Evolutionary conservation across 2,797 vertebrate species (phyloP).

Genomic region (Kryptolebias ocellatus): DNA sequence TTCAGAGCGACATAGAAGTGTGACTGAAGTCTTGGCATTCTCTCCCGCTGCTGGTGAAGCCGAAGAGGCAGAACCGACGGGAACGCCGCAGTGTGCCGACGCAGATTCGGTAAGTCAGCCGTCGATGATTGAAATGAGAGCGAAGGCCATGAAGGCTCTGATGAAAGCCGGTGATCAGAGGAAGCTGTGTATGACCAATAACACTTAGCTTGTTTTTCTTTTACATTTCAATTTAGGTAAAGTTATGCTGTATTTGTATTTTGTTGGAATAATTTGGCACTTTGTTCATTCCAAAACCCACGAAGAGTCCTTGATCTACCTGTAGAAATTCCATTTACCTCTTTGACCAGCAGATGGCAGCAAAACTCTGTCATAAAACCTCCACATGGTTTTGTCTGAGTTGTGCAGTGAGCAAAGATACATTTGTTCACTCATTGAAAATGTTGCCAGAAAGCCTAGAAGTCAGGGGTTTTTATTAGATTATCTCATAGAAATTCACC

Average conservation of each 20-base stretch:
- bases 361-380: too few relatives aligned
- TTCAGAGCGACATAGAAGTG: conserved; percentile 95
- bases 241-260: conserved; percentile 24
- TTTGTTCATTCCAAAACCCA: not conserved
- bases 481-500: too few relatives aligned
- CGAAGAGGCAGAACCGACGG: conserved; percentile 55
- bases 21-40: conserved; percentile 92
- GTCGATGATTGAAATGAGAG: conserved; percentile 95
- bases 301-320: too few relatives aligned
- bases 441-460: conserved; percentile 2
- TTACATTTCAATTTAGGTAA: not conserved
- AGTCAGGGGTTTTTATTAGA: too few relatives aligned
- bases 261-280: conserved; percentile 43
- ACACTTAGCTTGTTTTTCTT: conserved; percentile 7
- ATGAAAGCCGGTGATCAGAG: conserved; percentile 95
- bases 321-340: conserved; percentile 1
- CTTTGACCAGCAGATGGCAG: conserved; percentile 53
- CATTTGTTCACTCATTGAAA: too few relatives aligned
- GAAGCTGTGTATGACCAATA: conserved; percentile 63
- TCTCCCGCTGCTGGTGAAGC: conserved; percentile 72
- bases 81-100: not conserved
- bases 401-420: too few relatives aligned
- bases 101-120: conserved; percentile 80
- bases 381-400: too few relatives aligned
- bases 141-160: conserved; percentile 95